Evolutionary conservation across 2,888 invertebrate genomes (phyloP).

Genomic region (Camptogramma bilineatum): DNA sequence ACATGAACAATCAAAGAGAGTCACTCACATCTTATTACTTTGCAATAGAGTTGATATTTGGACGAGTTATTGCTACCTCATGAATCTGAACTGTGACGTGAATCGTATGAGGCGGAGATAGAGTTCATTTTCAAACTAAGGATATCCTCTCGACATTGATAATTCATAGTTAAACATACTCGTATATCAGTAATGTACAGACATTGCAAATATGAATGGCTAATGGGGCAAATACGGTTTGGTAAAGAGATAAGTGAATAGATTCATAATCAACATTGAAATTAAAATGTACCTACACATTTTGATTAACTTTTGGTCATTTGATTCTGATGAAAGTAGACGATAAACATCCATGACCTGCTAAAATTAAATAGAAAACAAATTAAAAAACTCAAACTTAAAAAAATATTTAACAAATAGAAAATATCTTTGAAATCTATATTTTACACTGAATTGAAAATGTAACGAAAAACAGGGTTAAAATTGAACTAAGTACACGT

Average conservation of each 20-base stretch:
- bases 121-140: constrained; percentile 9
- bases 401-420: too few relatives aligned
- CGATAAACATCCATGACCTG: not conserved
- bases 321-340: constrained; percentile 6
- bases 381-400: too few relatives aligned
- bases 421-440: too few relatives aligned
- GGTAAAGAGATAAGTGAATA: constrained; percentile 42
- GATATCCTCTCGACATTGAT: constrained; percentile 38
- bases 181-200: constrained; percentile 37
- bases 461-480: too few relatives aligned
- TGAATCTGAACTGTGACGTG: not conserved
- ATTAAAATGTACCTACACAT: constrained; percentile 16
- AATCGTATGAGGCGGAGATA: constrained; percentile 1
- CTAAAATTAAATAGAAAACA: too few relatives aligned
- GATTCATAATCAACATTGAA: constrained; percentile 37
- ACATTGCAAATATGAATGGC: constrained; percentile 49
- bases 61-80: not conserved
- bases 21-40: constrained; percentile 27
- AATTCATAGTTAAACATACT: constrained; percentile 47
- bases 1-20: constrained; percentile 51
- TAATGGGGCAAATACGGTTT: constrained; percentile 36
- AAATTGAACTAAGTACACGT: too few relatives aligned
- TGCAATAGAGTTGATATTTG: constrained; percentile 1
- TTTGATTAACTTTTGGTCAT: too few relatives aligned
- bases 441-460: too few relatives aligned